phyloP scores from a whole-genome alignment of 2,113 vertebrate genomes.

The Deroptyus accipitrinus region DNA sequence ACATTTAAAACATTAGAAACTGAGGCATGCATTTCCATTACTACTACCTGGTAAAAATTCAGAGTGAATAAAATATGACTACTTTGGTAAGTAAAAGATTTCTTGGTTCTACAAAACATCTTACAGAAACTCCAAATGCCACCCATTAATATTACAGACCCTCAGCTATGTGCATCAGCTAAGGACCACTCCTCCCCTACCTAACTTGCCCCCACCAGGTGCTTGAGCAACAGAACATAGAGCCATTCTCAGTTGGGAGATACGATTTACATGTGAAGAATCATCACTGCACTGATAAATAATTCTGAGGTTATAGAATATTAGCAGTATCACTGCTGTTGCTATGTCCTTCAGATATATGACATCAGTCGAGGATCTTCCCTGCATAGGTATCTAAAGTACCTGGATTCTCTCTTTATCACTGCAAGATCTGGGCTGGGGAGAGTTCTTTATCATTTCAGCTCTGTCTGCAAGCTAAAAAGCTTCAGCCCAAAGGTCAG shows the following conservation, averaged over 20 bases:
- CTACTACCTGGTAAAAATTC: not conserved
- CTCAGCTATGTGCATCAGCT: not conserved
- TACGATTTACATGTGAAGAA: not conserved
- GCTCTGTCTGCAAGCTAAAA: not conserved
- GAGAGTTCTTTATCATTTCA: not conserved
- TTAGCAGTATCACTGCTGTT: not conserved
- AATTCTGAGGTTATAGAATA: not conserved
- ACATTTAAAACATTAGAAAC: not conserved
- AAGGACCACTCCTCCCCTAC: not conserved
- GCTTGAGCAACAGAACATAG: not conserved
- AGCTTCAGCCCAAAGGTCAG: not conserved
- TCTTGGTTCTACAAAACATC: not conserved
- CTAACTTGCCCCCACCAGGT: not conserved
- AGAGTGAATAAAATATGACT: not conserved
- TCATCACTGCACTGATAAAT: not conserved
- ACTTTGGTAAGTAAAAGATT: not conserved
- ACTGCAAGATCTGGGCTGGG: not conserved
- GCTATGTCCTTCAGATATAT: not conserved
- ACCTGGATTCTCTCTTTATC: not conserved
- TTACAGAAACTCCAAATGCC: not conserved
- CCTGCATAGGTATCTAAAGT: not conserved
- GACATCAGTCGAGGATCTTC: rapidly evolving
- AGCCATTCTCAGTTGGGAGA: not conserved
- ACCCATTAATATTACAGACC: not conserved
- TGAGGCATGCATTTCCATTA: not conserved